These are phyloP conservation scores for Isichthys henryi DNA, from an alignment of 2,113 vertebrate species.

Conservation along the genomic window DNA sequence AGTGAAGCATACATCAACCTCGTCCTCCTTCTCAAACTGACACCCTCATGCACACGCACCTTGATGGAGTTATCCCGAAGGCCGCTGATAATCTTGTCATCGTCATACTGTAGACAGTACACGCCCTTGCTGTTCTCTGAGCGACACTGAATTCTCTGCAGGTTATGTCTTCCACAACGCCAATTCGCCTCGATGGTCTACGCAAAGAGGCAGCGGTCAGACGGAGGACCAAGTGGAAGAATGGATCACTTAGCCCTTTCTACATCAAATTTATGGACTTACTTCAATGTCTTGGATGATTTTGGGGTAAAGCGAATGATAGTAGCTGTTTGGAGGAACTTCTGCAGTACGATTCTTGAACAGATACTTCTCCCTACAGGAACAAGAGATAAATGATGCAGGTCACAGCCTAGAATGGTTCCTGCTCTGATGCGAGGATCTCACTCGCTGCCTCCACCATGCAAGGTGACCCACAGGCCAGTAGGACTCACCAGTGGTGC, in stretches of 20 bases:
- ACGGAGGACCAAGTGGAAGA: background rate
- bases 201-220: background rate
- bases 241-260: background rate
- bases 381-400: background rate
- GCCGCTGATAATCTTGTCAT: conserved; percentile 97
- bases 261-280: conserved; percentile 22
- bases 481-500: conserved; percentile 82
- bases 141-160: conserved; percentile 96
- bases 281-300: conserved; percentile 99
- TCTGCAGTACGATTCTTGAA: conserved; percentile 98
- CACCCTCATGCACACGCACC: background rate
- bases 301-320: conserved; percentile 96
- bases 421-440: background rate
- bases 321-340: conserved; percentile 95
- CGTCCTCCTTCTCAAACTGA: background rate
- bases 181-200: conserved; percentile 98
- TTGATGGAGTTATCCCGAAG: conserved; percentile 76
- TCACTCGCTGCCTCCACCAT: background rate
- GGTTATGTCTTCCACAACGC: conserved; percentile 92
- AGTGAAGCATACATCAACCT: background rate
- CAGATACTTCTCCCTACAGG: conserved; percentile 90
- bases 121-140: conserved; percentile 98
- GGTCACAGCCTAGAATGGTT: background rate
- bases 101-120: conserved; percentile 96
- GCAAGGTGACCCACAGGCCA: background rate